Evolutionary conservation across 2,797 vertebrate genomes (phyloP).

Genomic region (Synaphobranchus kaupii): DNA sequence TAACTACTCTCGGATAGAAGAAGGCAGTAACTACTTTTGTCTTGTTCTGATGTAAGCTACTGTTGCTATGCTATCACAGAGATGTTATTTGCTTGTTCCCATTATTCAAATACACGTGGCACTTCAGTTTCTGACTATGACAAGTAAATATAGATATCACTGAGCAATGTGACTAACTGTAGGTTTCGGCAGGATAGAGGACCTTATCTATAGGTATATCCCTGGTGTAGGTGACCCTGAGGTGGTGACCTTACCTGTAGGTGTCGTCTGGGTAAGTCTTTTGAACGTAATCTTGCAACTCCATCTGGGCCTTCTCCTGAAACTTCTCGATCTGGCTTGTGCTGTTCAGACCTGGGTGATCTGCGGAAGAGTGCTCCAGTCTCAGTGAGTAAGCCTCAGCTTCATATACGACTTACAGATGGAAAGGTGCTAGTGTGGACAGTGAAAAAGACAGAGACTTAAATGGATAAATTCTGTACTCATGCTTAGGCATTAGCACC

Average conservation of each 20-base stretch:
- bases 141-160: background rate
- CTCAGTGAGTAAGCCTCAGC: background rate
- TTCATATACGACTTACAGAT: background rate
- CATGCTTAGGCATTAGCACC: no score
- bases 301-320: slow-evolving; percentile 99
- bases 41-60: background rate
- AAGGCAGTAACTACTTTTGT: background rate
- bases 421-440: no score
- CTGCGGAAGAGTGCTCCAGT: slow-evolving; percentile 61
- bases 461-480: no score
- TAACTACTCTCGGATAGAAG: background rate
- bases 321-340: slow-evolving; percentile 94
- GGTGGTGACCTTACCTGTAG: slow-evolving; percentile 81
- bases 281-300: slow-evolving; percentile 97
- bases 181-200: background rate
- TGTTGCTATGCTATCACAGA: background rate
- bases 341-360: slow-evolving; percentile 92
- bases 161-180: background rate
- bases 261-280: slow-evolving; percentile 96
- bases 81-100: background rate
- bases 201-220: background rate
- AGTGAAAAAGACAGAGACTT: no score
- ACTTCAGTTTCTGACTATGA: background rate
- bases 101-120: background rate
- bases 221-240: background rate